Evolutionary conservation across 2,113 vertebrate genomes (phyloP), one percentile per base, ranked within the genome.

Genomic region (Leptobrachium ailaonicum): DNA sequence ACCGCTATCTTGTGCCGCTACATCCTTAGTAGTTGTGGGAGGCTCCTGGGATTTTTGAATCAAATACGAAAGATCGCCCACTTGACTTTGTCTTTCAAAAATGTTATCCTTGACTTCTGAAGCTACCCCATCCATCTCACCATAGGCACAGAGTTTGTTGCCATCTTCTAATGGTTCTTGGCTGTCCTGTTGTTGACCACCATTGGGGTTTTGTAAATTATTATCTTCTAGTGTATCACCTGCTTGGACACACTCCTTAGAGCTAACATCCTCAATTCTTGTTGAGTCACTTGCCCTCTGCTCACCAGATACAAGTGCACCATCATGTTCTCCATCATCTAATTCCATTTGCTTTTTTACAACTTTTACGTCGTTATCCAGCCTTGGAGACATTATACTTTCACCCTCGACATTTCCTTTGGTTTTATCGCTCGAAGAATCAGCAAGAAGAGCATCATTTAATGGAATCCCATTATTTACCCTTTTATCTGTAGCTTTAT

Each of bases 31-130:
- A 82, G 77, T 78, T 58, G 70, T 50, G 50, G 32, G 63, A 42
- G 80, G 71, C 8, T 44, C 14, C 6, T 40, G 8, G 53, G 74
- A 41, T 73, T 76, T 79, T n/a, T 53, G 40, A 82, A 45, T 45
- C 56, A 68, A 70, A 50, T 66, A 84, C 86, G 83, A 85, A 82
- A 77, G 54, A 79, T 84, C 72, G 20, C 85, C 84, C 84, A 3
- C 85, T 72, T 41, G 83, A 41, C 45, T 77, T 79, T 47, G 74
- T 83, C 85, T 80, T 85, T 82, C 71, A 86, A 76, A 4, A 44
- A 45, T 53, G 32, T 82, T 40, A 47, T 82, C 85, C 81, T 82
- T 75, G 75, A 66, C 56, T 79, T 83, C 72, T 32, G 20, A 81
- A 66, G 82, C 83, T n/a, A 75, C 13, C 0, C 81, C 77, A 86